Evolutionary conservation across 2,797 vertebrate genomes (phyloP).

Genomic region (Dermochelys coriacea): DNA sequence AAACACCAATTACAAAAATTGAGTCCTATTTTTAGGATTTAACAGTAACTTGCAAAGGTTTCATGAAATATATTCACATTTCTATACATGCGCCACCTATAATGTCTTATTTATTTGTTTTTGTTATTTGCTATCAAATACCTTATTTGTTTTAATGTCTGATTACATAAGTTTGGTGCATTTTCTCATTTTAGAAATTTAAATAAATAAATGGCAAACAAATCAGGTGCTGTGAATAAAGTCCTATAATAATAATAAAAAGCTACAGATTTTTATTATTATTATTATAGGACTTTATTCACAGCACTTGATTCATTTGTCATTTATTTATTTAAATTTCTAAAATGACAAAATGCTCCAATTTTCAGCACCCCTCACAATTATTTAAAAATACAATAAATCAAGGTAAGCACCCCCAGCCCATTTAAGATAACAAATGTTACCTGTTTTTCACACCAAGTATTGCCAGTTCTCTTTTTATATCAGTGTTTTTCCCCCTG

Average conservation of each 20-base stretch:
- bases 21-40: background rate
- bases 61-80: background rate
- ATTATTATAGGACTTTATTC: slow-evolving; percentile 17
- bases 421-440: background rate
- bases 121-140: background rate
- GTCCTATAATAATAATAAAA: slow-evolving; percentile 26
- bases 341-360: background rate
- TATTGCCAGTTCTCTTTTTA: background rate
- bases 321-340: slow-evolving; percentile 15
- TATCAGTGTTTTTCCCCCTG: background rate
- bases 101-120: background rate
- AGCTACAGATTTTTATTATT: slow-evolving; percentile 7
- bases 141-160: background rate
- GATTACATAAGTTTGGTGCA: background rate
- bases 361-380: background rate
- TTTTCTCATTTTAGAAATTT: background rate
- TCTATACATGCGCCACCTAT: background rate
- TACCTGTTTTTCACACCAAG: background rate
- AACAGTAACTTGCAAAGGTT: background rate
- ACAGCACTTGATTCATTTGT: background rate
- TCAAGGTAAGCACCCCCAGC: background rate
- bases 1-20: background rate
- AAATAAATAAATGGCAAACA: background rate
- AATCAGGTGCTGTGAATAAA: slow-evolving; percentile 3
- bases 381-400: background rate